Conservation (phyloP, 2,888 invertebrate species). For the Erpobdella octoculata region DNA sequence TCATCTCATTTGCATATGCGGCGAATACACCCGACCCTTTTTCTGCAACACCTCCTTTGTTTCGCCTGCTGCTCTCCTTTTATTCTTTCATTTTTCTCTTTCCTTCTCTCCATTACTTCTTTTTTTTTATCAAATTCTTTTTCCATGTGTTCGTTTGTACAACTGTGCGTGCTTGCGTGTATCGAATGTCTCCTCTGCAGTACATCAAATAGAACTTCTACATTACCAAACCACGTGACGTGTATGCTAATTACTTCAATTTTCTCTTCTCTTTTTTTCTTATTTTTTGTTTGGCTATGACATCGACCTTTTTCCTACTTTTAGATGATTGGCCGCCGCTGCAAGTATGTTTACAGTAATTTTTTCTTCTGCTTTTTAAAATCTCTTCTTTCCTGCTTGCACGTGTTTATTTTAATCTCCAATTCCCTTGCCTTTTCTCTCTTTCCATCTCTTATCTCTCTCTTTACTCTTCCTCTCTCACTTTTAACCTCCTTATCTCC, state of each 20-base stretch:
- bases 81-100: constrained; percentile 8
- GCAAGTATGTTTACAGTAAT: neutral
- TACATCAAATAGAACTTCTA: too few relatives aligned
- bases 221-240: too few relatives aligned
- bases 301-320: neutral
- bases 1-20: constrained; percentile 4
- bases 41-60: constrained; percentile 10
- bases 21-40: too few relatives aligned
- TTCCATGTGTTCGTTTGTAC: too few relatives aligned
- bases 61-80: constrained; percentile 3
- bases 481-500: neutral
- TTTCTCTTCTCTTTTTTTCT: too few relatives aligned
- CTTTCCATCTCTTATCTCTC: neutral
- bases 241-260: too few relatives aligned
- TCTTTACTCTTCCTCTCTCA: neutral
- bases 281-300: neutral
- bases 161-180: too few relatives aligned
- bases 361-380: neutral
- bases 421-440: constrained; percentile 8
- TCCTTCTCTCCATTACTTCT: constrained; percentile 3
- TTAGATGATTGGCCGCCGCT: neutral
- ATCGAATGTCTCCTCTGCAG: too few relatives aligned
- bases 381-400: neutral
- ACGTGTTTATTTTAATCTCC: neutral
- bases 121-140: too few relatives aligned